Percentiles rank a stretch among this genome's conserved stretches.
Conservation (phyloP, 2,888 invertebrate genomes). For the Coelopa pilipes region DNA sequence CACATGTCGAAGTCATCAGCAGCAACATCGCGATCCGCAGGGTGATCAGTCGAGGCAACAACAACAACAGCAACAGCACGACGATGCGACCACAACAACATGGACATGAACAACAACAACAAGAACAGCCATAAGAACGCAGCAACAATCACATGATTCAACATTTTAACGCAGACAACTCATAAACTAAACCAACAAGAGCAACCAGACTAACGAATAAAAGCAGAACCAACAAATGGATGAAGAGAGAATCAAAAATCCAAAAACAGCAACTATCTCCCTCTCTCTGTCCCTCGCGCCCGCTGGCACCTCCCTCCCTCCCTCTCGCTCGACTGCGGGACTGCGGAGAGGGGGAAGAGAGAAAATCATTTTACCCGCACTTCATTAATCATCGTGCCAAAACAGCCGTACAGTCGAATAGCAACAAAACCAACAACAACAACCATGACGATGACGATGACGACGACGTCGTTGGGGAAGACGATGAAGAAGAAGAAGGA, state of each 20-base stretch:
- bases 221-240: slow-evolving; percentile 22
- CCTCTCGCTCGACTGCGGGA: not conserved
- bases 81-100: too few species aligned
- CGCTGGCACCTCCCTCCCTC: not conserved
- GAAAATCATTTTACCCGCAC: slow-evolving; percentile 58
- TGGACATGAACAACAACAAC: slow-evolving; percentile 5
- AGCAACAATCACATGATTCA: slow-evolving; percentile 32
- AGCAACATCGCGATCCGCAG: slow-evolving; percentile 26
- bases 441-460: not conserved
- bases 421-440: slow-evolving; percentile 21
- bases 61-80: slow-evolving; percentile 21
- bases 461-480: slow-evolving; percentile 1
- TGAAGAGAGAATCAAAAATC: slow-evolving; percentile 28
- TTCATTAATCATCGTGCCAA: slow-evolving; percentile 67
- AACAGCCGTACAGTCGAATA: slow-evolving; percentile 51
- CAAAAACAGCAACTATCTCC: not conserved
- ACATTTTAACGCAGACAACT: slow-evolving; percentile 33
- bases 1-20: slow-evolving; percentile 32
- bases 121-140: not conserved
- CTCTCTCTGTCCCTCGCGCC: not conserved
- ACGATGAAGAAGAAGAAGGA: too few species aligned
- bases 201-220: slow-evolving; percentile 11
- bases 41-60: too few species aligned
- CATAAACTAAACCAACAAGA: slow-evolving; percentile 27
- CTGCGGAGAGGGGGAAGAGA: slow-evolving; percentile 10